phyloP scores from a whole-genome alignment of 2,888 invertebrate genomes.

The Agapetus fuscipes region DNA sequence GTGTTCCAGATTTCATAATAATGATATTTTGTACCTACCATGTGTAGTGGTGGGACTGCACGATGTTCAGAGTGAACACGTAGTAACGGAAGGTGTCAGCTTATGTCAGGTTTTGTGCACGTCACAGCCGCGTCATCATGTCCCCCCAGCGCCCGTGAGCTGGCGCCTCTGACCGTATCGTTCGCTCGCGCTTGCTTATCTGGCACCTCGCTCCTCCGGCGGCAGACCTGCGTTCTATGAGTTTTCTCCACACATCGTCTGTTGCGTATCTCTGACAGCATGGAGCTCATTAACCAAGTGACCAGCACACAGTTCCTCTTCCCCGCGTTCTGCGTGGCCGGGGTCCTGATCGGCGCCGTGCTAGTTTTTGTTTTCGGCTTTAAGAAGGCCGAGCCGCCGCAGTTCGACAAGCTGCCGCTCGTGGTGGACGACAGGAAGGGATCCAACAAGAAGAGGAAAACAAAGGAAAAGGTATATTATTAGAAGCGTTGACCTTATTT shows the following conservation, averaged over 20 bases:
- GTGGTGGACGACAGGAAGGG: constrained; percentile 57
- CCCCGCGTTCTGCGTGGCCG: constrained; percentile 48
- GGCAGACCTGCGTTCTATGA: constrained; percentile 21
- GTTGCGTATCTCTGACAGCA: constrained; percentile 26
- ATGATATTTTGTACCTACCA: no score
- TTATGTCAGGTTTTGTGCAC: constrained; percentile 37
- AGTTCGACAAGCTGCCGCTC: constrained; percentile 61
- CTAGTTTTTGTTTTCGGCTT: constrained; percentile 72
- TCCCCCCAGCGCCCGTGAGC: constrained; percentile 45
- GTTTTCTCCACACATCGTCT: constrained; percentile 24
- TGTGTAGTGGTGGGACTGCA: no score
- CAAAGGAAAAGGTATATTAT: constrained; percentile 56
- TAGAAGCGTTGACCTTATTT: constrained; percentile 20
- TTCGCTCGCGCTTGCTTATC: constrained; percentile 11
- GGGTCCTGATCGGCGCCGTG: constrained; percentile 61
- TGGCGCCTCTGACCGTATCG: constrained; percentile 25
- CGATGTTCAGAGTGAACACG: no score
- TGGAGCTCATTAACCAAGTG: constrained; percentile 52
- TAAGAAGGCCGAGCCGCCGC: constrained; percentile 70
- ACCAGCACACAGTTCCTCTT: constrained; percentile 47
- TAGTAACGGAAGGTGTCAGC: constrained; percentile 13
- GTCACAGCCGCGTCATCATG: constrained; percentile 63
- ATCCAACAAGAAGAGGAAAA: constrained; percentile 57
- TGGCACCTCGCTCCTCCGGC: constrained; percentile 13
- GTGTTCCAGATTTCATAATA: no score